Evolutionary conservation across 2,113 vertebrate species (phyloP), one percentile per base, ranked within the genome.

Genomic region (Sciurus niger): DNA sequence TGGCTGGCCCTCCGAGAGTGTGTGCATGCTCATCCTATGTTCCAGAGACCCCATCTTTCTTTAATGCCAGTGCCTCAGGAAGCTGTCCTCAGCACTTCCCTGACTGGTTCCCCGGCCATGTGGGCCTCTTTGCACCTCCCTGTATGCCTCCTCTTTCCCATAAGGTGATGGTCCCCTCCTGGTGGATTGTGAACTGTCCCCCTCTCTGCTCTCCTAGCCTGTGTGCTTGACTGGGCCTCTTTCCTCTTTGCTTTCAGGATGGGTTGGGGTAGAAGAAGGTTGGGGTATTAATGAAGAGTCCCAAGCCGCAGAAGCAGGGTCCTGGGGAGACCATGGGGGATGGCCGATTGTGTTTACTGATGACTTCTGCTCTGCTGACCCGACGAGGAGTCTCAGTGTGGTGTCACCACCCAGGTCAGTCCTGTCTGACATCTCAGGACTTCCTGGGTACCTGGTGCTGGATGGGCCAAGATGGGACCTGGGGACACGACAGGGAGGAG

Each of bases 141-240:
- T 17, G 10, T 30, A 0, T 6, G 7, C 79, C 25, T 34, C 55
- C 60, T 58, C 25, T 24, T 58, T 58, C 55, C 20, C 46, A 63
- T 30, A 1, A 48, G 46, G 46, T 9, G 46, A 48, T 48, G 9
- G 9, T 48, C 46, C 30, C 51, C 13, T 63, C 65, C 37, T 53
- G 6, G 14, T 17, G 4, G 51, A 25, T 67, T 13, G 20, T 16
- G 32, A 7, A 20, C 48, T 2, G 34, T 43, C n/a, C 17, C 24
- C n/a, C 37, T 53, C 6, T 72, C 14, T 79, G 51, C 89, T 30
- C 34, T 37, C 46, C 40, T 24, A 46, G 32, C 67, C 37, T 28
- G 14, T 2, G 4, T 12, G 8, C 34, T 8, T 68, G 16, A 24
- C 43, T 0, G 3, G n/a, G 72, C 6, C 28, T 28, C 6, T 0